These are phyloP conservation scores for Manis pentadactyla DNA, from an alignment of 2,797 vertebrate genomes.

Conservation along the genomic window DNA sequence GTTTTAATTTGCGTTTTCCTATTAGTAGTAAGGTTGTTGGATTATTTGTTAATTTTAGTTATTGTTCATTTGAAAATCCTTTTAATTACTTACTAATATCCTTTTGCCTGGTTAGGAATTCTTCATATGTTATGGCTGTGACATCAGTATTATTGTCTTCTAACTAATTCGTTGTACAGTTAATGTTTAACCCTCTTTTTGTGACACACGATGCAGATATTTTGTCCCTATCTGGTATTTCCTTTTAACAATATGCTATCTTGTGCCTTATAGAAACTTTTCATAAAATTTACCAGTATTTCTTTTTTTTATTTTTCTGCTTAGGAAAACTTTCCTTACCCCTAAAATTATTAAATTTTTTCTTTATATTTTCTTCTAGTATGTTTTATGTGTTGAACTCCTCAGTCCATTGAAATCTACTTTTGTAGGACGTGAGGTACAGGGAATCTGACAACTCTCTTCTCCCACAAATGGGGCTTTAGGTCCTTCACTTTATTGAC, in stretches of 20 bases:
- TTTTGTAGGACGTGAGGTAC: not conserved
- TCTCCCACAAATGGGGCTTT: not conserved
- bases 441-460: not conserved
- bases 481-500: not conserved
- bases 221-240: not conserved
- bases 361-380: not conserved
- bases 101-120: not conserved
- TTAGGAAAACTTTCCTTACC: not conserved
- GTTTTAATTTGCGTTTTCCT: constrained; percentile 19
- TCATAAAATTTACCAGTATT: not conserved
- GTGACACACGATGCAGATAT: not conserved
- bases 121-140: not conserved
- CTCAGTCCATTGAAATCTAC: not conserved
- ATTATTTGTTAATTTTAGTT: not conserved
- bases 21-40: not conserved
- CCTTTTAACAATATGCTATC: not conserved
- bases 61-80: not conserved
- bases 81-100: not conserved
- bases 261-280: not conserved
- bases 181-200: not conserved
- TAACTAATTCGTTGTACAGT: not conserved
- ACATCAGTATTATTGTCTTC: not conserved
- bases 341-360: not conserved
- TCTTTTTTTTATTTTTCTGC: not conserved
- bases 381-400: not conserved